Base-by-base conservation (phyloP, 2,888 invertebrate genomes). In the Ormyrus nitidulus region DNA sequence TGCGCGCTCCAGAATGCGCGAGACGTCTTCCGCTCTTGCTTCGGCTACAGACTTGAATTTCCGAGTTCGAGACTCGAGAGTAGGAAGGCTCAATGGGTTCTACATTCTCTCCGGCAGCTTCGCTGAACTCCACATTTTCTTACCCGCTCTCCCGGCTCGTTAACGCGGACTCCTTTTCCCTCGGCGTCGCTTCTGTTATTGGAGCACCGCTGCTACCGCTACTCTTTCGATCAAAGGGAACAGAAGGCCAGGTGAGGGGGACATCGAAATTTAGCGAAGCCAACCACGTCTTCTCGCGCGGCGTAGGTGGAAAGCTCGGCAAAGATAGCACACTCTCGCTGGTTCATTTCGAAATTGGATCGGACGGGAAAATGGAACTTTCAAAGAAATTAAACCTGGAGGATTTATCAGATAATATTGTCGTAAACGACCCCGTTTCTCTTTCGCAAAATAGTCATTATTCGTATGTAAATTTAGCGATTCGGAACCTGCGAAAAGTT, bases 261-360 rank as follows among this genome's bases (percentile, higher is more conserved):
- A 19, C 10, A 48, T n/a, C 44, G 54, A 73, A 72, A 72, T 72
- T 62, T 62, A 72, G 13, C 62, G 44, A 61, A 62, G 62, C 34
- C 34, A 34, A 4, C 62, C 53, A 62, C 53, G 62, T 61, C 51
- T 19, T 44, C n/a, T 11, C 51, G 9, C 34, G 34, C 8, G 7
- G 51, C 9, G 9, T 19, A 44, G 72, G 62, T 72, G n/a, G 72
- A 72, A 72, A 72, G 69, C 62, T 72, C 71, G 34, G 44, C 48
- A 51, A 34, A 34, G 6, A 9, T 8, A n/a, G 8, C 56, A 46
- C 56, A 46, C 56, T n/a, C 34, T n/a, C 56, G 56, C 34, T 0
- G 62, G 53, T 62, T 61, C 53, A 53, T 11, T 44, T 3, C 13
- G 72, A 62, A 62, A 72, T 62, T 72, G 62, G 34, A 34, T 34